Evolutionary conservation across 2,113 vertebrate species (phyloP), one percentile per base, ranked within the genome.

Genomic region (Toxotes chatareus): DNA sequence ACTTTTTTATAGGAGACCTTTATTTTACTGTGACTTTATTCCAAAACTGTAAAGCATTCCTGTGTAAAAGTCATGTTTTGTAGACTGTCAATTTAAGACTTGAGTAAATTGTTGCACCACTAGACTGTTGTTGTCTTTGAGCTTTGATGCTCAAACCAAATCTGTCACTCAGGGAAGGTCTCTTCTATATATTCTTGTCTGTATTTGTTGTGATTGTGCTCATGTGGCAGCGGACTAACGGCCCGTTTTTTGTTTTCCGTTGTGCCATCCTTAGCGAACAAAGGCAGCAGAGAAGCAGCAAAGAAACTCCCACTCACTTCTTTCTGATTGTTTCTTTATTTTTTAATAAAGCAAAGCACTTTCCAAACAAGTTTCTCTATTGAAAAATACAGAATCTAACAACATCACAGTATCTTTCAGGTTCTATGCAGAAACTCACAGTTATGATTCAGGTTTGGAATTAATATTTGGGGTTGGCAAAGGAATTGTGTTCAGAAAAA

Each of bases 261-360:
- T 56, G 67, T 44, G n/a, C 23, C 27, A 59, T 61, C 59, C 19
- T 67, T 60, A 38, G 32, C 14, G 0, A 71, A 16, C 3, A 78
- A 66, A 59, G 21, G 73, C 17, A 3, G 14, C 8, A 55, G 13
- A 5, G 38, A 36, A 77, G 76, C 11, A 64, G 74, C 42, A 76
- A 72, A 55, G 21, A 47, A 79, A 66, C 47, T 61, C 65, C 31
- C n/a, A 85, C 55, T 49, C 60, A 76, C 23, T 72, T 83, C 4
- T 60, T 21, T 77, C 32, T 73, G 12, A 70, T 62, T 55, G 17
- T 80, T 84, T 73, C 27, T 86, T 80, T 89, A 67, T 77, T 84
- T 68, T 80, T 83, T 77, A 76, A 63, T 64, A 88, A 87, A 92
- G 34, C 69, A 55, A 79, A 73, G 76, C 71, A 79, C 78, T 80